Conservation (phyloP, 2,888 invertebrate genomes). For the Cotesia congregata region DNA sequence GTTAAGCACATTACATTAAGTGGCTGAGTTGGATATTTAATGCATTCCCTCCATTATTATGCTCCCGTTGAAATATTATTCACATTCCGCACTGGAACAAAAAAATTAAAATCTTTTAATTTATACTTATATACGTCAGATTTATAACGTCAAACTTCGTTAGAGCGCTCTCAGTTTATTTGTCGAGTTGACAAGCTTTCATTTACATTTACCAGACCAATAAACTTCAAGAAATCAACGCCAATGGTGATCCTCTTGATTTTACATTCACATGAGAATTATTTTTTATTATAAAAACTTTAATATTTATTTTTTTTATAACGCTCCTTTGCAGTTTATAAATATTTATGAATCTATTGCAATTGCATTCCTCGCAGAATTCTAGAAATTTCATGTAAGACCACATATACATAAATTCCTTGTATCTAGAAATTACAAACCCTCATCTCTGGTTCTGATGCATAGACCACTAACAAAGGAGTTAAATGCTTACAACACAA, state of each 20-base stretch:
- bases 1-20: conserved; percentile 14
- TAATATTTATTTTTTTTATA: background rate
- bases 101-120: no score
- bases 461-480: no score
- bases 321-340: background rate
- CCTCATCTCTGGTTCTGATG: background rate
- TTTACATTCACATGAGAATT: background rate
- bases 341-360: background rate
- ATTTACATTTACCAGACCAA: background rate
- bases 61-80: no score
- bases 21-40: background rate
- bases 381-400: background rate
- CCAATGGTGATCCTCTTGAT: background rate
- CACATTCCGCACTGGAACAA: no score
- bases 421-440: background rate
- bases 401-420: background rate
- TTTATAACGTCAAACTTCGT: background rate
- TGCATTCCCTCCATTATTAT: background rate
- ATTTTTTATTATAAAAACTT: background rate
- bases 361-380: background rate
- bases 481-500: background rate
- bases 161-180: background rate
- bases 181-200: background rate
- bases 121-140: background rate
- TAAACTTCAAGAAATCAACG: conserved; percentile 3